These are phyloP conservation scores for Phyllotreta cruciferae DNA, from an alignment of 2,888 invertebrate species.

Conservation along the genomic window DNA sequence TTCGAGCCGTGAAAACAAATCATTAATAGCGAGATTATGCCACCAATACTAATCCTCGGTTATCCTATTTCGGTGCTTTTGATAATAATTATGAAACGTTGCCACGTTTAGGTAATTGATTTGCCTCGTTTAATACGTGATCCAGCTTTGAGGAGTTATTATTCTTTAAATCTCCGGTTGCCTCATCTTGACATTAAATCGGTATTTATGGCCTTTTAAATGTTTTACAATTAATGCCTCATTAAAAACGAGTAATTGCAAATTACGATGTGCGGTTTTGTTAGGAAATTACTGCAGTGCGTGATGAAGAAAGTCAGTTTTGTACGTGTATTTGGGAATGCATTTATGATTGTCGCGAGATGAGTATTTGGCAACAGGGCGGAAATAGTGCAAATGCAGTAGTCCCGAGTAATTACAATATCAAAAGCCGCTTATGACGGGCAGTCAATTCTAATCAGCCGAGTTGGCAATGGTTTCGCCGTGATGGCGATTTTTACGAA, in stretches of 20 bases:
- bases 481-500: conserved; percentile 47
- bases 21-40: conserved; percentile 12
- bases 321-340: too few species aligned
- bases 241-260: too few species aligned
- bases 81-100: not conserved
- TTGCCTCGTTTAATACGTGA: too few species aligned
- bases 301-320: too few species aligned
- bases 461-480: conserved; percentile 43
- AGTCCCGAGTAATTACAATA: conserved; percentile 49
- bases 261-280: too few species aligned
- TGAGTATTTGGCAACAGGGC: conserved; percentile 6
- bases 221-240: too few species aligned
- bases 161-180: too few species aligned
- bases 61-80: not conserved
- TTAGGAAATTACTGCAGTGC: too few species aligned
- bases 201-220: too few species aligned
- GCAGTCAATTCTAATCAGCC: conserved; percentile 49
- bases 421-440: conserved; percentile 50
- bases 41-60: conserved; percentile 17
- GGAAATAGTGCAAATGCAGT: conserved; percentile 40
- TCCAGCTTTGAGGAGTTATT: too few species aligned
- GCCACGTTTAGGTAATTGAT: not conserved
- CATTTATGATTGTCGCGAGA: too few species aligned
- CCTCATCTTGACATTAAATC: too few species aligned
- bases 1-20: conserved; percentile 20